These are phyloP conservation scores for Oreohelix idahoensis DNA, from an alignment of 1,140 invertebrate genomes.

Conservation along the genomic window DNA sequence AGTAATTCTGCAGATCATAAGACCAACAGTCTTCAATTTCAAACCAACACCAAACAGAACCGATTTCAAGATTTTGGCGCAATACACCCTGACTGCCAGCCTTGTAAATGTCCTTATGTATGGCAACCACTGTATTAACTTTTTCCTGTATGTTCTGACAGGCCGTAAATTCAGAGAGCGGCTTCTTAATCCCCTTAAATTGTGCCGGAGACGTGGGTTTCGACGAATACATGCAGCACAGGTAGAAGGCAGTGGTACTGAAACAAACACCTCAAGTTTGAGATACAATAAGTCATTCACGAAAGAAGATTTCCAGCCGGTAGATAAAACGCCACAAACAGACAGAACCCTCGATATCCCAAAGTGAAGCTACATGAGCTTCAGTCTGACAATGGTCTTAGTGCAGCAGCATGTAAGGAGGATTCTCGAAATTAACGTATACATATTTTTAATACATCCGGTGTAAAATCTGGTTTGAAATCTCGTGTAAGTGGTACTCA, in stretches of 20 bases:
- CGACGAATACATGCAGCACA: neutral
- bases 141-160: conserved; percentile 64
- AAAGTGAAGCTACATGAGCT: too few relatives aligned
- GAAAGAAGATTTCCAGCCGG: neutral
- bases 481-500: too few relatives aligned
- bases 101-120: conserved; percentile 56
- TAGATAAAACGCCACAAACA: neutral
- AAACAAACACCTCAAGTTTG: neutral
- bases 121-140: conserved; percentile 67
- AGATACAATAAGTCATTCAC: neutral
- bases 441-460: too few relatives aligned
- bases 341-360: too few relatives aligned
- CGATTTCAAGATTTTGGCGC: conserved; percentile 48
- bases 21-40: conserved; percentile 49
- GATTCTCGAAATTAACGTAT: too few relatives aligned
- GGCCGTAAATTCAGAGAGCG: conserved; percentile 61
- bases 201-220: neutral
- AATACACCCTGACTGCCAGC: conserved; percentile 48
- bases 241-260: neutral
- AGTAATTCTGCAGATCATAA: conserved; percentile 52
- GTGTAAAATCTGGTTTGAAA: too few relatives aligned
- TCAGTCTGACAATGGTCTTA: too few relatives aligned
- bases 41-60: conserved; percentile 36
- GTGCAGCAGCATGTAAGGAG: too few relatives aligned
- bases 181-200: conserved; percentile 65